A percentile compares a stretch with the other conserved stretches of the same genome.
Conservation (phyloP, 2,888 invertebrate genomes). For the Eupeodes luniger region DNA sequence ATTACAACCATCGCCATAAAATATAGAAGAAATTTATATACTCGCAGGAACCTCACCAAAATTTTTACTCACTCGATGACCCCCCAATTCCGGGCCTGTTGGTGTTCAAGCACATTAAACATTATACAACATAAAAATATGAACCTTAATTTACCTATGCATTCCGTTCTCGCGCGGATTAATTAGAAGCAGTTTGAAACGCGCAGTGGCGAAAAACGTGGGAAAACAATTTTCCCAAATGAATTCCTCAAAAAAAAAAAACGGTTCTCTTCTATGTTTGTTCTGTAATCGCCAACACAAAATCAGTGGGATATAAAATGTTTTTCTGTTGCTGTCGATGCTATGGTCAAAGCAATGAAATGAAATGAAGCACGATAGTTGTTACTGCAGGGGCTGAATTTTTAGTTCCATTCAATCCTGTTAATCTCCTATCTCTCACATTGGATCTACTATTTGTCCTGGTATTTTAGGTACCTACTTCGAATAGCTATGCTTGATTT, state of each 20-base stretch:
- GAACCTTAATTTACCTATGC: slow-evolving; percentile 39
- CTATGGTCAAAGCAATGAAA: neutral
- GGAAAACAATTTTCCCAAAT: slow-evolving; percentile 71
- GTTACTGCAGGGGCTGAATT: neutral
- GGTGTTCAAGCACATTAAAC: neutral
- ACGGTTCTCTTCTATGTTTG: slow-evolving; percentile 43
- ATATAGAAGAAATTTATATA: too few relatives aligned
- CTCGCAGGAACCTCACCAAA: too few relatives aligned
- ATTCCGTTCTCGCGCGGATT: slow-evolving; percentile 70
- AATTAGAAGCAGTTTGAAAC: slow-evolving; percentile 71
- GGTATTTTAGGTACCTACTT: neutral
- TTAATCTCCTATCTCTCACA: slow-evolving; percentile 14
- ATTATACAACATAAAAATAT: slow-evolving; percentile 13
- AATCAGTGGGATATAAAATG: slow-evolving; percentile 57
- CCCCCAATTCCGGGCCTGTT: neutral
- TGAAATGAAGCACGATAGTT: slow-evolving; percentile 35
- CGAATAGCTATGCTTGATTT: too few relatives aligned
- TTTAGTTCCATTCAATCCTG: neutral
- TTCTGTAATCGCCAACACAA: slow-evolving; percentile 50
- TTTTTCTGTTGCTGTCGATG: neutral
- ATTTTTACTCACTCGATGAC: neutral
- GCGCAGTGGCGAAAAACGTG: slow-evolving; percentile 73
- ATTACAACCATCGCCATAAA: too few relatives aligned
- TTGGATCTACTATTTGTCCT: slow-evolving; percentile 35
- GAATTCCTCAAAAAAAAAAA: slow-evolving; percentile 55